Evolutionary conservation across 2,797 vertebrate species (phyloP).

Genomic region (Tenualosa thibaudeaui): DNA sequence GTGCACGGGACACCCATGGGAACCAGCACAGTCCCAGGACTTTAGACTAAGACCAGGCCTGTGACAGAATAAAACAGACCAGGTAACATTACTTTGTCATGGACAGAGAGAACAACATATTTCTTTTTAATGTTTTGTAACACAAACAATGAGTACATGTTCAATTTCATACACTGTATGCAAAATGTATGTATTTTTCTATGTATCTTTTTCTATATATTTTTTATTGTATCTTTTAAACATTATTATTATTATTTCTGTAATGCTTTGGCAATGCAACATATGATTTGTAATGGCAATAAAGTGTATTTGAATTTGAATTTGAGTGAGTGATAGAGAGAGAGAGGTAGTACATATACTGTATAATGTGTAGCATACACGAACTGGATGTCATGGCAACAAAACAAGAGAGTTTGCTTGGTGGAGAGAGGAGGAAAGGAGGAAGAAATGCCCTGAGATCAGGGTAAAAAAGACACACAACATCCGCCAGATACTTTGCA

Average conservation of each 20-base stretch:
- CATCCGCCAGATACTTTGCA: background rate
- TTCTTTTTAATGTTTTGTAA: too few relatives aligned
- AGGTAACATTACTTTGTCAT: slow-evolving; percentile 54
- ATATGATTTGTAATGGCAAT: too few relatives aligned
- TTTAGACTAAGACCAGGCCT: slow-evolving; percentile 10
- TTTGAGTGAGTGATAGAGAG: background rate
- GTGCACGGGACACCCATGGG: background rate
- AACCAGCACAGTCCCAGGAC: background rate
- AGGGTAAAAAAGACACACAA: background rate
- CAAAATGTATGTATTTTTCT: too few relatives aligned
- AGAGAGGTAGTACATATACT: background rate
- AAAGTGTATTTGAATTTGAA: too few relatives aligned
- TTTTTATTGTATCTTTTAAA: too few relatives aligned
- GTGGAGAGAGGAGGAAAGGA: background rate
- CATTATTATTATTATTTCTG: too few relatives aligned
- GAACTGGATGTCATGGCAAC: slow-evolving; percentile 55
- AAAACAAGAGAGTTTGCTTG: slow-evolving; percentile 43
- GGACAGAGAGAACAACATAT: slow-evolving; percentile 40
- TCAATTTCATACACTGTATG: too few relatives aligned
- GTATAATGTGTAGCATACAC: background rate
- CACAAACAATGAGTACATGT: too few relatives aligned
- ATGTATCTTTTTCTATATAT: too few relatives aligned
- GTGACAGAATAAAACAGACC: slow-evolving; percentile 41
- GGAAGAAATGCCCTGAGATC: too few relatives aligned
- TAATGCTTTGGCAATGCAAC: too few relatives aligned